These are phyloP conservation scores for Gasterosteus nipponicus DNA, from an alignment of 2,113 vertebrate genomes.

Conservation along the genomic window DNA sequence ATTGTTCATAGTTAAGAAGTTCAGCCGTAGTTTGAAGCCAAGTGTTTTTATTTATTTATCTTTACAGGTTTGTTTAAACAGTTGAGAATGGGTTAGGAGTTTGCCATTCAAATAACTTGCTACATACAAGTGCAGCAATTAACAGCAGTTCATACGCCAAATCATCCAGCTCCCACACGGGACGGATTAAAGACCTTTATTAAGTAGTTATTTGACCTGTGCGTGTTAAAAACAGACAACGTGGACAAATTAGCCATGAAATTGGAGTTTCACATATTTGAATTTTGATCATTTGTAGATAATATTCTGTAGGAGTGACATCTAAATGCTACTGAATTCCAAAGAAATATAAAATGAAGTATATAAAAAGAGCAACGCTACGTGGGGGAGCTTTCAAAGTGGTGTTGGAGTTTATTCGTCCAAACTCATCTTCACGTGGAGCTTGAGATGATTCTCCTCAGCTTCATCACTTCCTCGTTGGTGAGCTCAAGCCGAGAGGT, in stretches of 20 bases:
- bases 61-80: too few species aligned
- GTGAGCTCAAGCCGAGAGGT: slow-evolving; percentile 58
- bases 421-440: slow-evolving; percentile 40
- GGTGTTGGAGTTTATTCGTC: slow-evolving; percentile 17
- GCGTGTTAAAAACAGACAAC: too few species aligned
- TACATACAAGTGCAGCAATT: background rate
- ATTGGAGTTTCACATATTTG: background rate
- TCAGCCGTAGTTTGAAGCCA: too few species aligned
- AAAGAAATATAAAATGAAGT: background rate
- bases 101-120: too few species aligned
- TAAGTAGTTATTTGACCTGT: background rate
- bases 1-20: too few species aligned
- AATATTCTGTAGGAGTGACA: background rate
- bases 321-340: background rate
- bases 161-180: background rate
- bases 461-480: slow-evolving; percentile 74
- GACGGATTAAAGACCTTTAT: background rate
- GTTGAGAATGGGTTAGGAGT: too few species aligned
- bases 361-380: background rate
- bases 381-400: slow-evolving; percentile 21
- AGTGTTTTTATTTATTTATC: too few species aligned
- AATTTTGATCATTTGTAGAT: slow-evolving; percentile 24
- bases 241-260: background rate
- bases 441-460: slow-evolving; percentile 72
- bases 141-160: background rate